Evolutionary conservation across 2,797 vertebrate species (phyloP).

Genomic region (Cheirogaleus major): DNA sequence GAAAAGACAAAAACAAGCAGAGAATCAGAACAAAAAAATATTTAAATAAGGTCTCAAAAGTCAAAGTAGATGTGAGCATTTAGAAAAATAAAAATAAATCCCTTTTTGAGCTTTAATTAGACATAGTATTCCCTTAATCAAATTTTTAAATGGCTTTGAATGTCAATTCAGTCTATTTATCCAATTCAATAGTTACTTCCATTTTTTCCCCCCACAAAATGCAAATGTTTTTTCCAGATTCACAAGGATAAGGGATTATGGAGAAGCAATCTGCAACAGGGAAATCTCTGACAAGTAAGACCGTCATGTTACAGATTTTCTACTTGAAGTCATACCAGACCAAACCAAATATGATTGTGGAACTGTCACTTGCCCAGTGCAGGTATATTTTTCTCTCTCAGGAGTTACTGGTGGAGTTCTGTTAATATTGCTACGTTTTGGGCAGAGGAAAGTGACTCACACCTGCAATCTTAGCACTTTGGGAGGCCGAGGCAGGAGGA

Average conservation of each 20-base stretch:
- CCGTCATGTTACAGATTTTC: rapidly evolving
- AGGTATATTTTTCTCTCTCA: neutral
- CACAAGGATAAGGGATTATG: neutral
- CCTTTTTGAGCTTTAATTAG: neutral
- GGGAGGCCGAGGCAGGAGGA: no score
- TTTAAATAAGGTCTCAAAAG: neutral
- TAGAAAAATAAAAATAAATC: neutral
- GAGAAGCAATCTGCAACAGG: neutral
- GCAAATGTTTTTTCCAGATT: neutral
- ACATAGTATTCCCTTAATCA: neutral
- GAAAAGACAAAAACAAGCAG: neutral
- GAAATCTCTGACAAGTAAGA: neutral
- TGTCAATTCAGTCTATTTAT: neutral
- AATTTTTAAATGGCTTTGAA: neutral
- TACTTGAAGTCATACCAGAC: neutral
- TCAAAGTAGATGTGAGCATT: neutral
- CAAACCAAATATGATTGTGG: neutral
- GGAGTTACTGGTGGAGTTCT: neutral
- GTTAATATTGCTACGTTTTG: neutral
- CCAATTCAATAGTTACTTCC: neutral
- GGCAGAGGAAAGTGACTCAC: no score
- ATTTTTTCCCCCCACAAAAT: neutral
- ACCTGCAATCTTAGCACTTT: no score
- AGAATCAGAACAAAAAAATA: neutral
- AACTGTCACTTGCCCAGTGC: rapidly evolving